phyloP scores from a whole-genome alignment of 2,797 vertebrate species.

The Heterohyrax brucei region DNA sequence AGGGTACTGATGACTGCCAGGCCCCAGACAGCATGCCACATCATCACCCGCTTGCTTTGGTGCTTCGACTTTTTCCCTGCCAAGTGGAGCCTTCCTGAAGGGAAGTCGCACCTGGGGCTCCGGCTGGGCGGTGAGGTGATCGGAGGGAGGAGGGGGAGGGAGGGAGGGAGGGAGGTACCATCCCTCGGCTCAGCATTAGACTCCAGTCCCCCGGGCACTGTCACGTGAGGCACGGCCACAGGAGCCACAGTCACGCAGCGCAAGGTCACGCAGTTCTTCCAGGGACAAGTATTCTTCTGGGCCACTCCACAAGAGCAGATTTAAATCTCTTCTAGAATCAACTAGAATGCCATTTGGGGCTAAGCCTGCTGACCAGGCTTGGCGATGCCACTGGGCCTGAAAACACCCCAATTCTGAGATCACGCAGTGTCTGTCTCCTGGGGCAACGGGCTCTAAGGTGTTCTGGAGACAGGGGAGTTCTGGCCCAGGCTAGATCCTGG shows the following conservation, averaged over 20 bases:
- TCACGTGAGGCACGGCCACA: no score
- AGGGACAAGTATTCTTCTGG: not conserved
- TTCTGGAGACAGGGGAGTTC: constrained; percentile 65
- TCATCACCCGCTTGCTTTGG: not conserved
- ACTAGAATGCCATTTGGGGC: not conserved
- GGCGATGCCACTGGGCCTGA: not conserved
- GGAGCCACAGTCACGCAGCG: no score
- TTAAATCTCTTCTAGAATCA: not conserved
- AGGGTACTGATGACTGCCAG: not conserved
- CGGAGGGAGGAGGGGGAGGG: no score
- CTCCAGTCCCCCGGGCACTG: not conserved
- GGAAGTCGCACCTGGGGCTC: not conserved
- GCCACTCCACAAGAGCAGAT: not conserved
- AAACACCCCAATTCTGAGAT: constrained; percentile 25
- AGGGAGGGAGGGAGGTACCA: not conserved
- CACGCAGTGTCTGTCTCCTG: constrained; percentile 35
- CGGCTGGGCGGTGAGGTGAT: no score
- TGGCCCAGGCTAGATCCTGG: constrained; percentile 28
- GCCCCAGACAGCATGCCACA: not conserved
- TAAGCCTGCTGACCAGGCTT: constrained; percentile 29
- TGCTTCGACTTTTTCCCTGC: not conserved
- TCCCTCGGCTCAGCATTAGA: not conserved
- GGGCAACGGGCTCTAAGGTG: not conserved
- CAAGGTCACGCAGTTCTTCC: not conserved
- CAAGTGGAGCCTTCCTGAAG: not conserved